Conservation (phyloP, 1,140 invertebrate species). For the Contarinia nasturtii region DNA sequence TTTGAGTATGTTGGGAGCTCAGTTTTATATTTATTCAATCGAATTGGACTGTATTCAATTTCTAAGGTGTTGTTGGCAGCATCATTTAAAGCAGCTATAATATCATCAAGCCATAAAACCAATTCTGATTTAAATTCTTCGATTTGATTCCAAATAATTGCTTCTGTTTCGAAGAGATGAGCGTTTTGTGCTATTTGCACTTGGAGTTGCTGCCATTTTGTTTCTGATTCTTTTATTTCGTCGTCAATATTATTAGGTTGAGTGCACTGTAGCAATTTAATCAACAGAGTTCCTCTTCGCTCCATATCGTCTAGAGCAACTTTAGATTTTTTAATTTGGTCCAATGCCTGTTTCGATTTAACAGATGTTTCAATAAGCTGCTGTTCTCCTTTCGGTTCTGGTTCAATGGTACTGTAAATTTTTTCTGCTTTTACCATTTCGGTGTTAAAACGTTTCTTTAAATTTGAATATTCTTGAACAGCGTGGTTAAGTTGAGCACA, state of each 20-base stretch:
- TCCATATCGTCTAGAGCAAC: conserved; percentile 54
- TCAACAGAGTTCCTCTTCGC: conserved; percentile 43
- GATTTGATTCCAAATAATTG: conserved; percentile 81
- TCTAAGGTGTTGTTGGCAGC: conserved; percentile 57
- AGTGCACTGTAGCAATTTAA: conserved; percentile 52
- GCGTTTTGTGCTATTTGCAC: conserved; percentile 46
- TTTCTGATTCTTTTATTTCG: conserved; percentile 39
- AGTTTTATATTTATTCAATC: conserved; percentile 65
- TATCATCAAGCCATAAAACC: conserved; percentile 64
- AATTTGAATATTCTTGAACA: conserved; percentile 56
- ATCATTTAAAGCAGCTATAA: conserved; percentile 50
- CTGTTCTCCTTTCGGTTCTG: conserved; percentile 17
- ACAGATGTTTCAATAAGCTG: conserved; percentile 41
- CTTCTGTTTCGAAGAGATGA: conserved; percentile 67
- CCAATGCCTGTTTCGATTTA: conserved; percentile 52
- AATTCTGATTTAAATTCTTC: conserved; percentile 69
- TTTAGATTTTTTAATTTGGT: conserved; percentile 54
- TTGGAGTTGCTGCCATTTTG: conserved; percentile 53
- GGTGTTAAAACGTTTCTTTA: conserved; percentile 42
- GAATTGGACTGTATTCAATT: conserved; percentile 54
- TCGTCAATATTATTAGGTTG: conserved; percentile 43
- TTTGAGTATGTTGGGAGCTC: conserved; percentile 61
- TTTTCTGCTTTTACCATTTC: conserved; percentile 39
- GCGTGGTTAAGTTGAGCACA: conserved; percentile 49
- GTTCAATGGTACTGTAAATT: conserved; percentile 13